Conservation (phyloP, 1,140 invertebrate species). For the Episyrphus balteatus region DNA sequence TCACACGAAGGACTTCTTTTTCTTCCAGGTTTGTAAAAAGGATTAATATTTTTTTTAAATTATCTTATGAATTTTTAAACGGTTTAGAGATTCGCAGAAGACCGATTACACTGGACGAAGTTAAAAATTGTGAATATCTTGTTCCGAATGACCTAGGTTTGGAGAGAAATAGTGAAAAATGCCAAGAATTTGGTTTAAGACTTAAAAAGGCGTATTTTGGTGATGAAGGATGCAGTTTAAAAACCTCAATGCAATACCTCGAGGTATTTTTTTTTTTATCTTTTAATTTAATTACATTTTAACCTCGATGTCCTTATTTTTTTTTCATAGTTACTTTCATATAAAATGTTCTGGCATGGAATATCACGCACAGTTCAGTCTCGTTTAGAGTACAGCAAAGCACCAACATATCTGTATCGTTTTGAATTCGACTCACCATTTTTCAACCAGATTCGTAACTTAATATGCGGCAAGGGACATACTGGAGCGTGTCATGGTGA, state of each 20-base stretch:
- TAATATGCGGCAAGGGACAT: constrained; percentile 24
- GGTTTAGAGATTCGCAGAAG: constrained; percentile 22
- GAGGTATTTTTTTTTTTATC: constrained; percentile 11
- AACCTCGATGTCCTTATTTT: neutral
- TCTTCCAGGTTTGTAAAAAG: constrained; percentile 20
- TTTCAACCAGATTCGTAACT: constrained; percentile 26
- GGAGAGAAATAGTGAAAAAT: constrained; percentile 13
- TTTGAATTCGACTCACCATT: constrained; percentile 35
- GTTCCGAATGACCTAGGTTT: constrained; percentile 18
- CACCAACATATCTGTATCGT: constrained; percentile 38
- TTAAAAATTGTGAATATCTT: constrained; percentile 20
- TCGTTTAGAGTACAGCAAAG: constrained; percentile 19
- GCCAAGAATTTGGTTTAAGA: constrained; percentile 17
- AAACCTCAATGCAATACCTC: constrained; percentile 27
- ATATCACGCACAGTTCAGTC: constrained; percentile 30
- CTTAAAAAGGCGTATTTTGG: constrained; percentile 26
- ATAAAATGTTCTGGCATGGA: constrained; percentile 37
- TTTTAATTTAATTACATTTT: neutral
- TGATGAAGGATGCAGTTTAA: constrained; percentile 16
- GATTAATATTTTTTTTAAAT: too few species aligned
- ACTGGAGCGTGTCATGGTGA: constrained; percentile 49
- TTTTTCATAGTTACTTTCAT: constrained; percentile 18
- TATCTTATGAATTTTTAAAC: neutral
- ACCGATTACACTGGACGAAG: constrained; percentile 25
- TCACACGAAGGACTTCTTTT: constrained; percentile 32